phyloP scores from a whole-genome alignment of 1,140 invertebrate species.

The Pantala flavescens region DNA sequence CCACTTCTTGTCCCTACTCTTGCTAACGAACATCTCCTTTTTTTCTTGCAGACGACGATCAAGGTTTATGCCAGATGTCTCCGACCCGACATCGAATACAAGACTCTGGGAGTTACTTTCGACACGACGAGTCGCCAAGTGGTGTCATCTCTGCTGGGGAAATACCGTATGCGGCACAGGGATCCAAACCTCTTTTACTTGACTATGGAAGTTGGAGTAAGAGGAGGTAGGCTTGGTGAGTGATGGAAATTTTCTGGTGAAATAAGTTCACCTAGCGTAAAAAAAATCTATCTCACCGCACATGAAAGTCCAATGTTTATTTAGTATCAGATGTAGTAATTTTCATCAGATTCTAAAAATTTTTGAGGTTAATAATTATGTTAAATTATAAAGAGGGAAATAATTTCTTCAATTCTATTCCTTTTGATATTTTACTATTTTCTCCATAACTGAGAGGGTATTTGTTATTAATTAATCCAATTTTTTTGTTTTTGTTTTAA shows the following conservation, averaged over 20 bases:
- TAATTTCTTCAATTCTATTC: too few relatives aligned
- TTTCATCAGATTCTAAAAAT: too few relatives aligned
- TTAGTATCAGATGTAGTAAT: too few relatives aligned
- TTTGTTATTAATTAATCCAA: too few relatives aligned
- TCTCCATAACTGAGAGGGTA: too few relatives aligned
- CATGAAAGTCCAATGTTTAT: too few relatives aligned
- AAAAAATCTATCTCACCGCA: too few relatives aligned
- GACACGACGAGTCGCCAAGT: conserved; percentile 78
- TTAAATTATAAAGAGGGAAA: too few relatives aligned
- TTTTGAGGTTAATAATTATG: too few relatives aligned
- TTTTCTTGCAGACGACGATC: conserved; percentile 64
- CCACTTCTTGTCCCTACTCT: too few relatives aligned
- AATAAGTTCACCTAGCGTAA: too few relatives aligned
- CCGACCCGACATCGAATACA: conserved; percentile 85
- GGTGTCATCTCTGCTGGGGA: conserved; percentile 69
- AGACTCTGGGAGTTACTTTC: conserved; percentile 75
- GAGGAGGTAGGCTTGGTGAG: conserved; percentile 36
- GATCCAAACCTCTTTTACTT: conserved; percentile 87
- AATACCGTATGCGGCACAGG: conserved; percentile 82
- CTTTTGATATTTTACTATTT: too few relatives aligned
- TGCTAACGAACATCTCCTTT: not conserved
- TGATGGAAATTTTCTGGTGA: not conserved
- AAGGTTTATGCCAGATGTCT: conserved; percentile 83
- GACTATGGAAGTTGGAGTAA: conserved; percentile 83
- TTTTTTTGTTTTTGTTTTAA: not conserved